A percentile compares a stretch with the other conserved stretches of the same genome.
These are phyloP conservation scores for Halichoerus grypus DNA, from an alignment of 2,113 vertebrate species.

Conservation along the genomic window DNA sequence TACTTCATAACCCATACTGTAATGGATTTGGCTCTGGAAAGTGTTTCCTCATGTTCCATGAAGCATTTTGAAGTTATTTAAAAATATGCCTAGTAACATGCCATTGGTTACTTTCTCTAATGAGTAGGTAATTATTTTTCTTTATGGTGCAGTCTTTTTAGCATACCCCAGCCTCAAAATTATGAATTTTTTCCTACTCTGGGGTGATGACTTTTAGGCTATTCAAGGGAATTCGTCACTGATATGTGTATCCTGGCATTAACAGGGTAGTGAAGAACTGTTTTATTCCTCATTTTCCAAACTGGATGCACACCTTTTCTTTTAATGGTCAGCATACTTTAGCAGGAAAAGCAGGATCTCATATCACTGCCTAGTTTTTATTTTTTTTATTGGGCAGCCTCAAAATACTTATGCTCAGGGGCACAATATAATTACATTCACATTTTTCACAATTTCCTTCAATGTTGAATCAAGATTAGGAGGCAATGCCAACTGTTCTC, in stretches of 20 bases:
- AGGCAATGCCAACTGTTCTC: background rate
- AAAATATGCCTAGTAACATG: background rate
- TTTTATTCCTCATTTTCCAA: background rate
- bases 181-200: background rate
- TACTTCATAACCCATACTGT: background rate
- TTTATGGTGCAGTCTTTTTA: background rate
- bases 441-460: conserved; percentile 50
- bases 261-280: background rate
- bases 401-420: conserved; percentile 48
- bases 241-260: background rate
- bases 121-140: background rate
- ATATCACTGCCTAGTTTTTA: background rate
- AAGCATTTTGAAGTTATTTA: background rate
- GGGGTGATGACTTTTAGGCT: background rate
- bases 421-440: conserved; percentile 37
- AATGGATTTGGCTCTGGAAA: background rate
- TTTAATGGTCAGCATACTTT: background rate
- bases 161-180: background rate
- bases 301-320: background rate
- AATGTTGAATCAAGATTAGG: conserved; percentile 46
- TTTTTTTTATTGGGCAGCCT: conserved; percentile 39
- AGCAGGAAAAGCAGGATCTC: background rate
- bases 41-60: background rate
- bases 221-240: background rate
- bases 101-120: background rate